phyloP scores from a whole-genome alignment of 2,888 invertebrate species.

The Phlogophora meticulosa region DNA sequence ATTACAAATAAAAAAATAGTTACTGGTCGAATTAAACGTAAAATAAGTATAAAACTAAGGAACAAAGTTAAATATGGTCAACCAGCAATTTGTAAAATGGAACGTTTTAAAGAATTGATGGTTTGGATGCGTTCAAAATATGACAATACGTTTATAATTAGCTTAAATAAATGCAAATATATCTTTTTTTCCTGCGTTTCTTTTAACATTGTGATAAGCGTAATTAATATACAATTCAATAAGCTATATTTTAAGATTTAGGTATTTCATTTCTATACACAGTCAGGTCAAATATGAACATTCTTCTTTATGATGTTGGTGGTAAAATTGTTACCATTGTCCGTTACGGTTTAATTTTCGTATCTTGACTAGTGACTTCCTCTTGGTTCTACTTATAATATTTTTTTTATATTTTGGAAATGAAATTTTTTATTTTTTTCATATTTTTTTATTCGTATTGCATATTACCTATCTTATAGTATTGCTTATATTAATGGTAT shows the following conservation, averaged over 20 bases:
- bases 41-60: slow-evolving; percentile 15
- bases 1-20: slow-evolving; percentile 2
- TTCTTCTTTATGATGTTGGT: slow-evolving; percentile 13
- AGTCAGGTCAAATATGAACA: slow-evolving; percentile 7
- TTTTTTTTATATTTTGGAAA: too few relatives aligned
- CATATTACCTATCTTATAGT: slow-evolving; percentile 5
- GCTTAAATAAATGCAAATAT: background rate
- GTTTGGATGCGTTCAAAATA: slow-evolving; percentile 11
- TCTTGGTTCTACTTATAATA: too few relatives aligned
- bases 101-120: background rate
- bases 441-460: too few relatives aligned
- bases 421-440: too few relatives aligned
- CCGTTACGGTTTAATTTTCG: slow-evolving; percentile 16
- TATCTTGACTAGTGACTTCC: slow-evolving; percentile 14
- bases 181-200: slow-evolving; percentile 8
- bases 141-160: background rate
- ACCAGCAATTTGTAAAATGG: background rate
- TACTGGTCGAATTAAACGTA: slow-evolving; percentile 1
- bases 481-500: slow-evolving; percentile 4
- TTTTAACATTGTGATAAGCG: too few relatives aligned
- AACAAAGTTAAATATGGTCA: slow-evolving; percentile 4
- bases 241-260: too few relatives aligned
- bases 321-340: slow-evolving; percentile 22
- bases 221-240: slow-evolving; percentile 6
- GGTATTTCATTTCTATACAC: slow-evolving; percentile 10